These are phyloP conservation scores for Anodontia alba DNA, from an alignment of 2,888 invertebrate genomes.

Conservation along the genomic window DNA sequence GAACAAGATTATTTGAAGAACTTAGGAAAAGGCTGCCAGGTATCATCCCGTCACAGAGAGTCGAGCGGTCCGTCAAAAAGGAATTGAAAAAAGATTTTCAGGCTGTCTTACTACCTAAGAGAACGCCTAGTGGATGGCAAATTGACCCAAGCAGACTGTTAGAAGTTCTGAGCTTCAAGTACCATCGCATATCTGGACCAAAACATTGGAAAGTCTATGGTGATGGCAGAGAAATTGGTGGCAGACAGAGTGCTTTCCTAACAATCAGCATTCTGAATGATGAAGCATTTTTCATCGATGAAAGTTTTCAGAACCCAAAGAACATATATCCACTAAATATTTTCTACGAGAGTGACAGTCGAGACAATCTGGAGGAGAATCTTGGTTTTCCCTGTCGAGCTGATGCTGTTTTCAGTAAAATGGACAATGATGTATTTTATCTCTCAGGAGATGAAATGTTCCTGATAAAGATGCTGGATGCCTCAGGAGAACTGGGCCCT, in stretches of 20 bases:
- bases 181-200: background rate
- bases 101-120: background rate
- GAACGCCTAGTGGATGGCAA: conserved; percentile 3
- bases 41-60: background rate
- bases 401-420: background rate
- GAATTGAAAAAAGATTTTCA: background rate
- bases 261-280: background rate
- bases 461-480: background rate
- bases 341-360: conserved; percentile 18
- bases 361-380: background rate
- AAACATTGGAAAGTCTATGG: background rate
- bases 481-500: background rate
- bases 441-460: conserved; percentile 18
- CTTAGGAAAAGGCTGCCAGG: background rate
- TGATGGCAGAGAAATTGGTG: background rate
- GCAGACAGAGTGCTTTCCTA: background rate
- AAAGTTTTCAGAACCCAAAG: conserved; percentile 3
- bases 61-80: background rate
- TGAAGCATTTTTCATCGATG: background rate
- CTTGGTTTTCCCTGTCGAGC: background rate
- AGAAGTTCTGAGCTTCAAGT: background rate
- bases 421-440: background rate
- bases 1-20: background rate
- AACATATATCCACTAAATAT: background rate
- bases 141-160: background rate